These are phyloP conservation scores for Cylindroiulus punctatus DNA, from an alignment of 2,888 invertebrate genomes.

Conservation along the genomic window DNA sequence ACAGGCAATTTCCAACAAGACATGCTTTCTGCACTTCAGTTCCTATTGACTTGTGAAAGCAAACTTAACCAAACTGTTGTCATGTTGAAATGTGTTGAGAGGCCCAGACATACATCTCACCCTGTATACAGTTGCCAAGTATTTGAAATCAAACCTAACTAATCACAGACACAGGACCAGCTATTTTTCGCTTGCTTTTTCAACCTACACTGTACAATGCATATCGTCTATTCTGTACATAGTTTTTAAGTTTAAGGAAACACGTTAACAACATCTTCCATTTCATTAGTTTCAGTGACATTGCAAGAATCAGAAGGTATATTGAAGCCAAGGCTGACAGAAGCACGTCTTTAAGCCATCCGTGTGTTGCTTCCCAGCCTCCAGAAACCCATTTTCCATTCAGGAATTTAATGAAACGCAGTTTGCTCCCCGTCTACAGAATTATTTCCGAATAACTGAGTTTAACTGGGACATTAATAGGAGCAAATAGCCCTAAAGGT, in stretches of 20 bases:
- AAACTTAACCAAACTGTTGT: too few relatives aligned
- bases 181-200: not conserved
- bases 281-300: not conserved
- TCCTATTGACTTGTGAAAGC: too few relatives aligned
- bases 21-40: too few relatives aligned
- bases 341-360: not conserved
- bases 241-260: too few relatives aligned
- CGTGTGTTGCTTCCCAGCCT: not conserved
- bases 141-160: too few relatives aligned
- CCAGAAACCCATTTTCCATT: not conserved
- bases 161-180: too few relatives aligned
- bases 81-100: too few relatives aligned
- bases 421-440: not conserved
- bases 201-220: not conserved
- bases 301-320: not conserved
- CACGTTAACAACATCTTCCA: not conserved
- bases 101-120: too few relatives aligned
- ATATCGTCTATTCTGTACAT: not conserved
- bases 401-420: constrained; percentile 1
- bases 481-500: not conserved
- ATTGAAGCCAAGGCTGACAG: not conserved
- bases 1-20: too few relatives aligned
- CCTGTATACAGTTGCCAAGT: too few relatives aligned
- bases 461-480: not conserved
- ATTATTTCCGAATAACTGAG: not conserved